phyloP scores from a whole-genome alignment of 2,888 invertebrate genomes.

The Nymphalis polychloros region DNA sequence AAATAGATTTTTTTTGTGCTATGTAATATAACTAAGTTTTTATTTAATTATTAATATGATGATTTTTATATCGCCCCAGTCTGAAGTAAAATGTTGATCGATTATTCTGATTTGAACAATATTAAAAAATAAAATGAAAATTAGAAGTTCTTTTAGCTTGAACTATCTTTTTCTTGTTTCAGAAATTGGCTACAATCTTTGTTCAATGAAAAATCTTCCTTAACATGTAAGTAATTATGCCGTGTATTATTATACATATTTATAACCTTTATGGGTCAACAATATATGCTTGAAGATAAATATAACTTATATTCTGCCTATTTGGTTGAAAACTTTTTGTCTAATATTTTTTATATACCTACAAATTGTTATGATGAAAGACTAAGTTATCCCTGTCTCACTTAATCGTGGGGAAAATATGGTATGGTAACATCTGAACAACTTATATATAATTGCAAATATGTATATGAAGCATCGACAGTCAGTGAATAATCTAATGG shows the following conservation, averaged over 20 bases:
- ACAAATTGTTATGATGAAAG: slow-evolving; percentile 20
- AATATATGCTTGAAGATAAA: too few species aligned
- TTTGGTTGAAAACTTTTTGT: too few species aligned
- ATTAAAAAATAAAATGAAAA: background rate
- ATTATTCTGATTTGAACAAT: slow-evolving; percentile 13
- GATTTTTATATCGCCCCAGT: slow-evolving; percentile 27
- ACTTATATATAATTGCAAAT: background rate
- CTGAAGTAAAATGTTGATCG: slow-evolving; percentile 22
- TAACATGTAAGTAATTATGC: background rate
- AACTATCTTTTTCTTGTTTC: background rate
- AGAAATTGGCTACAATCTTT: background rate
- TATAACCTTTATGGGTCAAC: too few species aligned
- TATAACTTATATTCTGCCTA: too few species aligned
- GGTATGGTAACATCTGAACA: slow-evolving; percentile 58
- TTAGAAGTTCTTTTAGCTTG: background rate
- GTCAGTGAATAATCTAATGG: too few species aligned
- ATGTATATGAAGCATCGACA: too few species aligned
- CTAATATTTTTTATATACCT: background rate
- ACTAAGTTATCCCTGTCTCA: slow-evolving; percentile 62
- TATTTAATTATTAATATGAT: background rate
- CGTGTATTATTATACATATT: too few species aligned
- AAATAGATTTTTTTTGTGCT: background rate
- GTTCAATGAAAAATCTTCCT: background rate
- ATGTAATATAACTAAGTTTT: background rate
- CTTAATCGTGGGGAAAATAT: slow-evolving; percentile 57